Base-by-base conservation (phyloP, 2,113 vertebrate species). In the Brachyhypopomus gauderio region DNA sequence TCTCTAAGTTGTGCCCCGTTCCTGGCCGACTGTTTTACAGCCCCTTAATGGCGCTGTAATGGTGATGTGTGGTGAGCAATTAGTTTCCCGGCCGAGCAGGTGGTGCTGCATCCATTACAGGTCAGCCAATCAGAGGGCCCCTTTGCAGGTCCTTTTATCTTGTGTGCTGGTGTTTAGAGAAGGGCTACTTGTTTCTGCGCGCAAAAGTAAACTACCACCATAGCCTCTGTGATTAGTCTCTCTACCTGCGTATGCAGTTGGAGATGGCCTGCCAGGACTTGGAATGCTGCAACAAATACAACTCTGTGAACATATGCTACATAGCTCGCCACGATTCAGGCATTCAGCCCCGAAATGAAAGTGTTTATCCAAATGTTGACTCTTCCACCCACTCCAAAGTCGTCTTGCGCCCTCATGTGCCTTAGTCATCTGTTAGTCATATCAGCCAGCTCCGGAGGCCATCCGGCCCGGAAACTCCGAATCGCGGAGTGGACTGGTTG, bases 11-110 rank as follows among this genome's bases (percentile, higher is more conserved):
- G 45, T 34, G 56, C 56, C 60, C 45, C 12, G 45, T 52, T 52
- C 12, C 45, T 11, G 4, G 20, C 55, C 27, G 17, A 70, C 58
- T 78, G 75, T 72, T 72, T 64, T 77, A 72, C 45, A 25, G 75
- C 59, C 23, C 27, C 27, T 83, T 77, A 83, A 72, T 77, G 58
- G 41, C 17, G 27, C 58, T 23, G 45, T 72, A 63, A 78, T 78
- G n/a, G 75, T 73, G 81, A 73, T 78, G 75, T 56, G 69, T 81
- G 72, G 62, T 60, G 7, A n/a, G 72, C 80, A 59, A 76, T 83
- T 78, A 78, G 81, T 78, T 59, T 78, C 67, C 9, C 48, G 63
- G 59, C 30, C 58, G 59, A 34, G 55, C 75, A 77, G 67, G 60
- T 83, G 81, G 41, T 3, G 48, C 48, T 12, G 48, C 56, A 83